phyloP scores from a whole-genome alignment of 2,888 invertebrate species.

The Andricus curvator region DNA sequence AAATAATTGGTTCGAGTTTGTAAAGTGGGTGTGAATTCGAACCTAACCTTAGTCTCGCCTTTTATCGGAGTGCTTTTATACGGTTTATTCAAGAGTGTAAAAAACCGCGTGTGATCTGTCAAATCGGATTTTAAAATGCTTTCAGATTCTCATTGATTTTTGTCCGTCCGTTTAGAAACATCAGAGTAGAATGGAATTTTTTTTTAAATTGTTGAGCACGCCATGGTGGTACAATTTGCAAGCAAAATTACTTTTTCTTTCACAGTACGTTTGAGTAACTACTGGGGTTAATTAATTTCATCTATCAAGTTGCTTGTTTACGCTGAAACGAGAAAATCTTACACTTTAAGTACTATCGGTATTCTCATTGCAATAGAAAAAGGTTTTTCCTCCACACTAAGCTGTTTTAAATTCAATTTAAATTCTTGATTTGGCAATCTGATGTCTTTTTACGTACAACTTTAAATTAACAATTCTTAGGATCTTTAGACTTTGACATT shows the following conservation, averaged over 20 bases:
- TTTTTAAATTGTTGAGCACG: background rate
- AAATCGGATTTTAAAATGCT: background rate
- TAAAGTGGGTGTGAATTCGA: constrained; percentile 14
- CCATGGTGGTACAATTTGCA: constrained; percentile 4
- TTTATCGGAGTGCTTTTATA: background rate
- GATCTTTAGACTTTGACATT: background rate
- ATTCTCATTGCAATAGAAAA: background rate
- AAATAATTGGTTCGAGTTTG: background rate
- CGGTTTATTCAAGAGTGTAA: background rate
- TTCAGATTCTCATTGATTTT: background rate
- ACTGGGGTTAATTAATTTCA: background rate
- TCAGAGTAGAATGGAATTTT: background rate
- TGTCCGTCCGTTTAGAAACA: background rate
- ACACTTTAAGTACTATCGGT: background rate
- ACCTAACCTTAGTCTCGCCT: background rate
- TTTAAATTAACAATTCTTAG: background rate
- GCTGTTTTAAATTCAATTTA: background rate
- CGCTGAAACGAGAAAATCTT: background rate
- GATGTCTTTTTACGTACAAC: background rate
- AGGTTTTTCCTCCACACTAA: background rate
- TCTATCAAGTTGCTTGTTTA: background rate
- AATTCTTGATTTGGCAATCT: background rate
- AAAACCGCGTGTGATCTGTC: background rate
- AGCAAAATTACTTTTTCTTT: background rate
- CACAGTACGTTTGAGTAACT: background rate